phyloP scores from a whole-genome alignment of 2,797 vertebrate species.

The Neosalanx taihuensis region DNA sequence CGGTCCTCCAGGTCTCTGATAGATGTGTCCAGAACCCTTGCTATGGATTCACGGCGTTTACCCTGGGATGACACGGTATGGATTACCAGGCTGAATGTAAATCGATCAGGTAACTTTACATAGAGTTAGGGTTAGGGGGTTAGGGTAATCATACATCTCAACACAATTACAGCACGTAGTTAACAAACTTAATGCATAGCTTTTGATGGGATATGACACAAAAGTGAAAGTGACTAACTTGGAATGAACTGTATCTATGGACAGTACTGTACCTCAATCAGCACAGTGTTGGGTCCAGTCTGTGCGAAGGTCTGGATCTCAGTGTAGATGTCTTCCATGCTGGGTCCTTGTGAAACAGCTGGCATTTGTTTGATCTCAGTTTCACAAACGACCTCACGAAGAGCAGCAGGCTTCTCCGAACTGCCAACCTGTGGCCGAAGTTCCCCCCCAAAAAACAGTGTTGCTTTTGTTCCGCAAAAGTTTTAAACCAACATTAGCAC shows the following conservation, averaged over 20 bases:
- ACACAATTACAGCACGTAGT: too few species aligned
- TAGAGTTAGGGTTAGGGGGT: too few species aligned
- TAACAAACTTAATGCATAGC: too few species aligned
- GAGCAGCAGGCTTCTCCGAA: neutral
- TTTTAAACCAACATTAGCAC: neutral
- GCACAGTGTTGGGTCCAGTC: slow-evolving; percentile 36
- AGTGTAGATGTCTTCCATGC: slow-evolving; percentile 53
- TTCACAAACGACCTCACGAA: neutral
- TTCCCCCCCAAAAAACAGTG: neutral
- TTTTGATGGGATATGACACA: neutral
- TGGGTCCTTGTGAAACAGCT: slow-evolving; percentile 38
- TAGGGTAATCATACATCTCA: too few species aligned
- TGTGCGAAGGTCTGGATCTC: slow-evolving; percentile 51
- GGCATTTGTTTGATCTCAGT: slow-evolving; percentile 14
- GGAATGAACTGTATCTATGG: neutral
- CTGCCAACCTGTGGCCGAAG: slow-evolving; percentile 11
- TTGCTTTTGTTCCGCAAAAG: neutral
- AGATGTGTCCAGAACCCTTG: slow-evolving; percentile 48
- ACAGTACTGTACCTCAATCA: slow-evolving; percentile 65
- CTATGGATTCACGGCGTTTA: slow-evolving; percentile 41
- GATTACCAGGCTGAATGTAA: neutral
- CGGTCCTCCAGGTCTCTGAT: slow-evolving; percentile 63
- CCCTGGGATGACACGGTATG: slow-evolving; percentile 44
- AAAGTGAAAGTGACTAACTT: neutral
- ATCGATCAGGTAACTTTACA: too few species aligned